phyloP scores from a whole-genome alignment of 1,140 invertebrate genomes.

The Rhagoletis zephyria region DNA sequence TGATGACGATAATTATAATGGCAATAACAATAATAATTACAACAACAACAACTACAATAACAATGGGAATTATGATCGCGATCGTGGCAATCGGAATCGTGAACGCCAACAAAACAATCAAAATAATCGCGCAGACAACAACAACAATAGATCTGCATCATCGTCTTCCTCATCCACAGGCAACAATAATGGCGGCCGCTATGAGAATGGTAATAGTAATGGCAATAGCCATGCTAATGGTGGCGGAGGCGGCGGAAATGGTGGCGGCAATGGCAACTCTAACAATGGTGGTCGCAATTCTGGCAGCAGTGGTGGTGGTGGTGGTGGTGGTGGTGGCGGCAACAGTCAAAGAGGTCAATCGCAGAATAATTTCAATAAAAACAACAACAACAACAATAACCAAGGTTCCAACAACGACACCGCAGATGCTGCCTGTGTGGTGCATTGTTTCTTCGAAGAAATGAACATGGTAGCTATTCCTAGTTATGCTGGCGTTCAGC shows the following conservation, averaged over 20 bases:
- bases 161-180: background rate
- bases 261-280: background rate
- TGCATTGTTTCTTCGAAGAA: conserved; percentile 76
- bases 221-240: background rate
- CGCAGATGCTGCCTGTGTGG: conserved; percentile 70
- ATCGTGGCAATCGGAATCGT: conserved; percentile 39
- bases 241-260: background rate
- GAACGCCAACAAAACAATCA: conserved; percentile 38
- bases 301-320: background rate
- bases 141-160: conserved; percentile 9
- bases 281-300: conserved; percentile 31
- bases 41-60: conserved; percentile 54
- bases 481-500: background rate
- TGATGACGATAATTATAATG: conserved; percentile 28
- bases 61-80: conserved; percentile 21
- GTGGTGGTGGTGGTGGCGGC: background rate
- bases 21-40: conserved; percentile 30
- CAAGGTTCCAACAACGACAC: conserved; percentile 47
- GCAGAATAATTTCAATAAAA: conserved; percentile 59
- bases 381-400: conserved; percentile 55
- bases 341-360: conserved; percentile 55
- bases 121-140: background rate
- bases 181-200: conserved; percentile 55
- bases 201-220: conserved; percentile 19
- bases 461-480: conserved; percentile 74